Evolutionary conservation across 1,140 invertebrate genomes (phyloP).

Genomic region (Aphaenogaster floridana): DNA sequence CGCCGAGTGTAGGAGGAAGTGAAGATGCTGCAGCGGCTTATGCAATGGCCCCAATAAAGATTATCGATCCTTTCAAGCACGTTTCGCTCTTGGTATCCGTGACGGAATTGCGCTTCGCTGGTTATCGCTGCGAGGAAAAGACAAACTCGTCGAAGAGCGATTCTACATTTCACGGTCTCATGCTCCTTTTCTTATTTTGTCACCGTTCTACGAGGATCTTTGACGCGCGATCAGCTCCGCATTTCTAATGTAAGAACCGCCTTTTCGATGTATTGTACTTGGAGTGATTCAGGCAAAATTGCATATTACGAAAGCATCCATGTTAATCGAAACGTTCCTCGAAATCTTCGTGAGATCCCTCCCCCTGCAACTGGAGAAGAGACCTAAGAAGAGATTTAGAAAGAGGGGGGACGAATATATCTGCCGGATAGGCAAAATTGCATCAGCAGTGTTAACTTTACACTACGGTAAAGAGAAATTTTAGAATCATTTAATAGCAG

Average conservation of each 20-base stretch:
- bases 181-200: conserved; percentile 48
- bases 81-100: conserved; percentile 14
- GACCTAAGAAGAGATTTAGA: background rate
- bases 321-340: conserved; percentile 29
- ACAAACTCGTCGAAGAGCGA: conserved; percentile 23
- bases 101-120: conserved; percentile 31
- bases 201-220: conserved; percentile 28
- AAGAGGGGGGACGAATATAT: background rate
- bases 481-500: conserved; percentile 7
- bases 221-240: conserved; percentile 21
- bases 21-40: conserved; percentile 47
- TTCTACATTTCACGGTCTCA: conserved; percentile 37
- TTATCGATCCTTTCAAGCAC: conserved; percentile 54
- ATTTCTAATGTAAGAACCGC: conserved; percentile 46
- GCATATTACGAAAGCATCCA: conserved; percentile 65
- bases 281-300: conserved; percentile 43
- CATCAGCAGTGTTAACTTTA: conserved; percentile 12
- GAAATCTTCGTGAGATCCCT: conserved; percentile 45
- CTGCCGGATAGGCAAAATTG: background rate
- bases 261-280: conserved; percentile 43
- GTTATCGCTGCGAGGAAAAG: conserved; percentile 26
- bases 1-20: conserved; percentile 26
- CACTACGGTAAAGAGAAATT: conserved; percentile 10
- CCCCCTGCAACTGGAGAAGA: background rate
- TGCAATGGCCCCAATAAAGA: conserved; percentile 44